A percentile compares a stretch with the other conserved stretches of the same genome.
Conservation (phyloP, 1,140 invertebrate species). For the Drosophila sp. region DNA sequence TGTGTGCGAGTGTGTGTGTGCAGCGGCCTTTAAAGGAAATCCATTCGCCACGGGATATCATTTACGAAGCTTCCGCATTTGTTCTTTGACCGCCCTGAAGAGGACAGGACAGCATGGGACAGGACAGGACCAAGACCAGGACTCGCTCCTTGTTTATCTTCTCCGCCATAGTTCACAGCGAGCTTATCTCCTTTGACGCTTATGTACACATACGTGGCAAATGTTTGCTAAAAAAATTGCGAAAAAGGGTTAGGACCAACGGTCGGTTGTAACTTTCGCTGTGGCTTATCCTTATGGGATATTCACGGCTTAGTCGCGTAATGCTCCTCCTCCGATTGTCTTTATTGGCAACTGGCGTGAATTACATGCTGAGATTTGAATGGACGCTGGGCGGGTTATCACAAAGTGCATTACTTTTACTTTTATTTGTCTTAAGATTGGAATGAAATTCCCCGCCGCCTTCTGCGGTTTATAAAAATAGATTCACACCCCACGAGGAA, state of each 20-base stretch:
- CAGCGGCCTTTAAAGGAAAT: conserved; percentile 70
- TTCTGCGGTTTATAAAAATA: neutral
- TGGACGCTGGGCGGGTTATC: conserved; percentile 34
- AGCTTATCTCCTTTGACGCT: conserved; percentile 67
- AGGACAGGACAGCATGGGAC: conserved; percentile 1
- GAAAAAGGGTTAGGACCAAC: conserved; percentile 61
- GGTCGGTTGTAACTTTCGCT: conserved; percentile 39
- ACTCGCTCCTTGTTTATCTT: conserved; percentile 70
- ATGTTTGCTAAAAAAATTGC: conserved; percentile 69
- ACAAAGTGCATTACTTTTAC: conserved; percentile 35
- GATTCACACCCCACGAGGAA: neutral
- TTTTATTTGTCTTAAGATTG: conserved; percentile 15
- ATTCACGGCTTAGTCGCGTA: conserved; percentile 78
- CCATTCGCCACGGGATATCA: conserved; percentile 83
- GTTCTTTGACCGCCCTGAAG: conserved; percentile 66
- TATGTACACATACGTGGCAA: conserved; percentile 42
- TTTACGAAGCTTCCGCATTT: conserved; percentile 53
- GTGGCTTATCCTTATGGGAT: conserved; percentile 55
- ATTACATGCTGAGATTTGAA: conserved; percentile 55
- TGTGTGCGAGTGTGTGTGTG: conserved; percentile 58
- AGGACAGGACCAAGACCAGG: neutral
- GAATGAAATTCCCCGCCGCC: neutral
- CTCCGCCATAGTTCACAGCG: conserved; percentile 78
- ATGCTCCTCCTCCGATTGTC: conserved; percentile 49
- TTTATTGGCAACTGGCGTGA: conserved; percentile 52